These are phyloP conservation scores for Goniozus legneri DNA, from an alignment of 1,140 invertebrate species.

Conservation along the genomic window DNA sequence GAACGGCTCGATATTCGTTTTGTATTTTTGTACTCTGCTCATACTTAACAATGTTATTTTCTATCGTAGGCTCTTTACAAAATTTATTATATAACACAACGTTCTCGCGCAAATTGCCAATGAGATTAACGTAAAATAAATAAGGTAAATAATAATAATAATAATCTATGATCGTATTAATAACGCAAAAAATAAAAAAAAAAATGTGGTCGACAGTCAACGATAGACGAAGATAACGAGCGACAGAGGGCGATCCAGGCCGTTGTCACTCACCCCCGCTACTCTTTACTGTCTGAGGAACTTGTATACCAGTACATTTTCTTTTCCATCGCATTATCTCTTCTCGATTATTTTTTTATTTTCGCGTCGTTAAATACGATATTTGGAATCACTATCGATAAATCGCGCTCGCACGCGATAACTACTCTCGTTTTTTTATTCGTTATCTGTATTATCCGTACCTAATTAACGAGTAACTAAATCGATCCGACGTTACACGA, in stretches of 20 bases:
- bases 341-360: slow-evolving; percentile 16
- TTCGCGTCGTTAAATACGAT: slow-evolving; percentile 7
- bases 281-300: slow-evolving; percentile 48
- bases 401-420: no score
- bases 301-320: slow-evolving; percentile 50
- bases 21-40: no score
- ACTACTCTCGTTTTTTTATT: slow-evolving; percentile 20
- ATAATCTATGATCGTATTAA: slow-evolving; percentile 3
- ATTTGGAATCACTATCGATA: no score
- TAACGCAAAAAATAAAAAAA: slow-evolving; percentile 10
- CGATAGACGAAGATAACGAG: slow-evolving; percentile 7
- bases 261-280: slow-evolving; percentile 33
- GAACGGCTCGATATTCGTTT: no score
- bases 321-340: slow-evolving; percentile 20
- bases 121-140: no score
- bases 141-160: slow-evolving; percentile 22
- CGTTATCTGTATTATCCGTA: slow-evolving; percentile 8
- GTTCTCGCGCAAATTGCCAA: no score
- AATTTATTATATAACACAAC: no score
- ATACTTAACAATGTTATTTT: no score
- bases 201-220: slow-evolving; percentile 1
- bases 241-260: slow-evolving; percentile 34
- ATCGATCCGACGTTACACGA: no score
- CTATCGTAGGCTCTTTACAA: no score
- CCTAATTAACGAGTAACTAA: slow-evolving; percentile 12